These are phyloP conservation scores for Drosophila mercatorum DNA, from an alignment of 2,888 invertebrate genomes.

Conservation along the genomic window DNA sequence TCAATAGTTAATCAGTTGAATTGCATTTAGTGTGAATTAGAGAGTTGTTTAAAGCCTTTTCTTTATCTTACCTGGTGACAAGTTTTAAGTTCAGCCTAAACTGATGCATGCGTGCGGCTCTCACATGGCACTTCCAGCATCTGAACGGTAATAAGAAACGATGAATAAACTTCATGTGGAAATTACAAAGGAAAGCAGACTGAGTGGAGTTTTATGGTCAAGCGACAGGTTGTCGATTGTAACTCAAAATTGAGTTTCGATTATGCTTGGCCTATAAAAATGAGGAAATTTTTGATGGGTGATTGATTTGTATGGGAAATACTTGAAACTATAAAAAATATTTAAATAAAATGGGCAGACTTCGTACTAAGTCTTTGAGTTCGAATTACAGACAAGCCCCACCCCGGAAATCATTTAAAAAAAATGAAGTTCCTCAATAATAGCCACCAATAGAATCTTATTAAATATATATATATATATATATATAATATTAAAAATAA, in stretches of 20 bases:
- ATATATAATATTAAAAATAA: too few relatives aligned
- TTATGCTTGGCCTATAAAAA: neutral
- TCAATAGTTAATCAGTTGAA: slow-evolving; percentile 56
- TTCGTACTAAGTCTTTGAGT: too few relatives aligned
- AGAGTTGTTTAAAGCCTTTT: slow-evolving; percentile 7
- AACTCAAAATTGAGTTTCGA: neutral
- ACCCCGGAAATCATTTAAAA: too few relatives aligned
- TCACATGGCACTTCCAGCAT: slow-evolving; percentile 1
- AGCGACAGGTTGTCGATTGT: neutral
- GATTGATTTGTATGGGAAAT: neutral
- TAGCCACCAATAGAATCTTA: too few relatives aligned
- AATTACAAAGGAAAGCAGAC: neutral
- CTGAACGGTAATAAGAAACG: neutral
- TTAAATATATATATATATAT: too few relatives aligned
- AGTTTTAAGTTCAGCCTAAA: neutral
- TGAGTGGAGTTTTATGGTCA: neutral
- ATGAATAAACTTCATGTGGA: neutral
- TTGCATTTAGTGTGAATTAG: slow-evolving; percentile 20
- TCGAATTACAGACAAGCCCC: too few relatives aligned
- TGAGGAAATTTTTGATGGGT: neutral
- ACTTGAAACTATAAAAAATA: too few relatives aligned
- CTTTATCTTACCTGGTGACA: slow-evolving; percentile 11
- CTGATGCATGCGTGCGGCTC: neutral
- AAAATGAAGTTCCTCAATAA: too few relatives aligned
- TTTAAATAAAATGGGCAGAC: too few relatives aligned